Evolutionary conservation across 2,113 vertebrate species (phyloP).

Genomic region (Tetrao urogallus): DNA sequence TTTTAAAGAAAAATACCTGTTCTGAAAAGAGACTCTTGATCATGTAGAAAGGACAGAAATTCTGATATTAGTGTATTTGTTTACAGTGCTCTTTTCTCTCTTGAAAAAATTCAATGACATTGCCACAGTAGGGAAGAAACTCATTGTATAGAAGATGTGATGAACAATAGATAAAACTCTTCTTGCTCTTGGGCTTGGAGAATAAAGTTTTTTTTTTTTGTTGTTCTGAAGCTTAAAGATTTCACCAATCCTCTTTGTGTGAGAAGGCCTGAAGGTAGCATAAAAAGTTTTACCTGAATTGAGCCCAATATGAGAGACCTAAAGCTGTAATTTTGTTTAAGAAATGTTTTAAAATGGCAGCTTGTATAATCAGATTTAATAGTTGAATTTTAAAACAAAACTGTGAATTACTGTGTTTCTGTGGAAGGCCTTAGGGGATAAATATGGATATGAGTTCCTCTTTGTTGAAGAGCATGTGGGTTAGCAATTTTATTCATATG

Average conservation of each 20-base stretch:
- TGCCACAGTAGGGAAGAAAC: neutral
- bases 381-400: slow-evolving; percentile 18
- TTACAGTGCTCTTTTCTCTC: neutral
- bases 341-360: neutral
- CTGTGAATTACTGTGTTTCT: neutral
- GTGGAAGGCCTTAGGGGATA: neutral
- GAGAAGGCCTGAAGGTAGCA: neutral
- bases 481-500: neutral
- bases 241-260: neutral
- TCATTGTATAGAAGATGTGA: neutral
- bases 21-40: neutral
- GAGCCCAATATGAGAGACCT: neutral
- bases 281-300: neutral
- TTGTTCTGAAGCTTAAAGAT: neutral
- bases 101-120: neutral
- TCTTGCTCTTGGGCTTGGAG: neutral
- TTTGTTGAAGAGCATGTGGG: neutral
- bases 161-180: neutral
- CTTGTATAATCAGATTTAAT: neutral
- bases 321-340: neutral
- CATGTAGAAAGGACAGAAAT: neutral
- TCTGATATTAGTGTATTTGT: neutral
- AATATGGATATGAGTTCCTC: neutral
- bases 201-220: neutral
- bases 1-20: neutral